Evolutionary conservation across 2,797 vertebrate genomes (phyloP), one percentile per base, ranked within the genome.

Genomic region (Channa striata): DNA sequence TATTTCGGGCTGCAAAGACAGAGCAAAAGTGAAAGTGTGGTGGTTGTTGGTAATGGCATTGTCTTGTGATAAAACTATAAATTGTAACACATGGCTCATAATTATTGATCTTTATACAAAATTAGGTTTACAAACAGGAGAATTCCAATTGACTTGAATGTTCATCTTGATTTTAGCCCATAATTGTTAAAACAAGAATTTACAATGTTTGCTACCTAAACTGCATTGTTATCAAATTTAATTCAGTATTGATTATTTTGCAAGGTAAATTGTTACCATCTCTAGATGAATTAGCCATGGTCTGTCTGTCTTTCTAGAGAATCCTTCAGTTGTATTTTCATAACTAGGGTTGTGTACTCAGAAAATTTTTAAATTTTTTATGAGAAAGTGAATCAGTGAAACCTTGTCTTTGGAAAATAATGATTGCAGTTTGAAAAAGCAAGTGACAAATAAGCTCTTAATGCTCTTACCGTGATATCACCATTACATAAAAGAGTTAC

Each of bases 381-480:
- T n/a, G n/a, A n/a, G n/a, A n/a, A n/a, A n/a, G n/a, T n/a, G n/a
- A n/a, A n/a, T n/a, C n/a, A n/a, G n/a, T n/a, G n/a, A n/a, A n/a
- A n/a, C n/a, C 2, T 43, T 42, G 17, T 4, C 36, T 48, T 25
- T 60, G 43, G 11, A 42, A 57, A 48, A 52, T 2, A 52, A 49
- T 11, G 1, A 47, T 59, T 62, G 51, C 37, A 3, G 25, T 57
- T 56, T 21, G 17, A 44, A n/a, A n/a, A n/a, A n/a, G n/a, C n/a
- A n/a, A n/a, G n/a, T n/a, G n/a, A n/a, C n/a, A n/a, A n/a, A n/a
- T n/a, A n/a, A n/a, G 20, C 40, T 13, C 52, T n/a, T 57, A 37
- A 25, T 17, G 51, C 47, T 72, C 8, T 66, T 21, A 58, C 36
- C 16, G 20, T 64, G 30, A 83, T 37, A 20, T 56, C 37, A 58